Evolutionary conservation across 2,113 vertebrate genomes (phyloP), one percentile per base, ranked within the genome.

Genomic region (Lepus americanus): DNA sequence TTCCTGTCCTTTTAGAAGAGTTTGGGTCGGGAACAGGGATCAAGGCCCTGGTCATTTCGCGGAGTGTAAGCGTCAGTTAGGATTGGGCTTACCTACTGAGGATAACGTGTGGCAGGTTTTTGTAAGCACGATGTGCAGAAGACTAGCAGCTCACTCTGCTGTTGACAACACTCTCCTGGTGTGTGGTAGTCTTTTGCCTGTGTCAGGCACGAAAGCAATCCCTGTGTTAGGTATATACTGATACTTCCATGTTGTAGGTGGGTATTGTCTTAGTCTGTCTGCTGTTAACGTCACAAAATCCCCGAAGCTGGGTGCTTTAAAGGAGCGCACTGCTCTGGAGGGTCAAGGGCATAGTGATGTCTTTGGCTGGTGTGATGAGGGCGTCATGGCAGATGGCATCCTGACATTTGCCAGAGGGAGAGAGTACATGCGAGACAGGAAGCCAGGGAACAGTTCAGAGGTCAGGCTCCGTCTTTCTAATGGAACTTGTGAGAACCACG

Each of bases 1-100:
- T 90, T 67, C 73, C 49, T 53, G 1, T 53, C 49, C 63, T 87
- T 92, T 83, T 73, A 84, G 89, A 78, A 63, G 80, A 36, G 44
- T 88, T 95, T 69, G 23, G 78, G 81, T 25, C 90, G 31, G 67
- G 53, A 67, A 63, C 55, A 64, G 33, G 25, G 9, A 33, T 93
- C 51, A 81, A 86, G 53, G 23, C 31, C 72, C 23, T 63, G 64
- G 67, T 63, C 61, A 67, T 82, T 92, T n/a, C 53, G 20, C 17
- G 44, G 2, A 74, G 23, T 87, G 4, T 87, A 92, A 74, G 12
- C 84, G 31, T 10, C 51, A 36, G 9, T 61, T 78, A 83, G 69
- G 74, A 12, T 59, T 86, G 70, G 49, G 29, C 79, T 82, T 93
- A 77, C 55, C 36, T 77, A 3, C 20, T 70, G 44, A 83, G 70